Base-by-base conservation (phyloP, 2,113 vertebrate species). In the Paralichthys olivaceus region DNA sequence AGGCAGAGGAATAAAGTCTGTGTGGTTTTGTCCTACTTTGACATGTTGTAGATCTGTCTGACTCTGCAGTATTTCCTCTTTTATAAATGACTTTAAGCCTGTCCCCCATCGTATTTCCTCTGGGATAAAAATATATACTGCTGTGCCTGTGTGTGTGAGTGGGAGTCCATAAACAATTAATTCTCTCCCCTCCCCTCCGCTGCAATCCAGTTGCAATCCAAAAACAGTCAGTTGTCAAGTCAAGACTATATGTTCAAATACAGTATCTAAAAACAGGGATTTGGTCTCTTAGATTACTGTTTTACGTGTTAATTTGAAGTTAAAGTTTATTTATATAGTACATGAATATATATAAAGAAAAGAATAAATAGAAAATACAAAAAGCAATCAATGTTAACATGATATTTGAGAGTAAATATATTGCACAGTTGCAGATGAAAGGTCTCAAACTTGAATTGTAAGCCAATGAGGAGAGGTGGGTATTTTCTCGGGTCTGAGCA, bases 61-160 rank as follows among this genome's bases (percentile, higher is more conserved):
- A 71, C 53, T 69, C 56, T 67, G 65, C 47, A 32, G 7, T 68
- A 25, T 62, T 66, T 29, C 13, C 74, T 61, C 14, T 29, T 28
- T 40, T 32, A 56, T n/a, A 69, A 64, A 69, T 57, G 15, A 58
- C 25, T 67, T 61, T 34, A 61, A 83, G 45, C 65, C 47, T 26
- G 71, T 60, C 22, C 64, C 29, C 17, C 60, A 64, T 78, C 32
- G 23, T 51, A 66, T 64, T 57, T 7, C 65, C 57, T 74, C 43
- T 65, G 9, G 80, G 72, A 71, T 86, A 64, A 45, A 71, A 77
- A 58, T 6, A 83, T 20, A 57, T 23, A 80, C 56, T 64, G 23
- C 29, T 51, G 11, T 69, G 69, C 37, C 37, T 40, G 37, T 40
- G 12, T 40, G 37, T 40, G 37, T 40, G 37, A 40, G 37, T 22